Evolutionary conservation across 2,888 invertebrate species (phyloP).

Genomic region (Lithophane leautieri): DNA sequence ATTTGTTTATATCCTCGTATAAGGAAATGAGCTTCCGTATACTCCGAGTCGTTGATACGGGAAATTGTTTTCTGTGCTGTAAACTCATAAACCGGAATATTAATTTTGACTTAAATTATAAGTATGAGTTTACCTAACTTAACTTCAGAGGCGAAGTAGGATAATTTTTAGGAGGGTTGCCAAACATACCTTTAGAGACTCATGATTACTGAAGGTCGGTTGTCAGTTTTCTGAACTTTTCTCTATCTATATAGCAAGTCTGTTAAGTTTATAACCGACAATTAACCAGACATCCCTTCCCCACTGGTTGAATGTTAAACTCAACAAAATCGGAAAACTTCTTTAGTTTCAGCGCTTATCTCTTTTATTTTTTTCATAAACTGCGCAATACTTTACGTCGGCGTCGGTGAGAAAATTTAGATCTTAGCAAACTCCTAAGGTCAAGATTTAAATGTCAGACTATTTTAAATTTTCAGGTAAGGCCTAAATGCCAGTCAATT

Average conservation of each 20-base stretch:
- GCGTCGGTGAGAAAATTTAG: neutral
- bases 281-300: no score
- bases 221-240: neutral
- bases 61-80: constrained; percentile 28
- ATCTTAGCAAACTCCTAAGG: constrained; percentile 13
- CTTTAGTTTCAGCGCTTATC: neutral
- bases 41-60: constrained; percentile 35
- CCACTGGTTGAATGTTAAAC: neutral
- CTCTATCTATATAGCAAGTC: neutral
- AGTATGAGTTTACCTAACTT: neutral
- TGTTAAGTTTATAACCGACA: neutral
- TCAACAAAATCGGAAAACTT: neutral
- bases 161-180: neutral
- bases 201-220: neutral
- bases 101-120: constrained; percentile 30
- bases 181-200: neutral
- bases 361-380: neutral
- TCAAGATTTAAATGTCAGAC: constrained; percentile 34
- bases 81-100: constrained; percentile 29
- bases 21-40: constrained; percentile 59
- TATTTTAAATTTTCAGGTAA: constrained; percentile 9
- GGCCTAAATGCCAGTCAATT: constrained; percentile 43
- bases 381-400: neutral
- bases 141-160: neutral
- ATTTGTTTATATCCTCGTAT: constrained; percentile 55